These are phyloP conservation scores for Ageneiosus marmoratus DNA, from an alignment of 2,113 vertebrate species.

Conservation along the genomic window DNA sequence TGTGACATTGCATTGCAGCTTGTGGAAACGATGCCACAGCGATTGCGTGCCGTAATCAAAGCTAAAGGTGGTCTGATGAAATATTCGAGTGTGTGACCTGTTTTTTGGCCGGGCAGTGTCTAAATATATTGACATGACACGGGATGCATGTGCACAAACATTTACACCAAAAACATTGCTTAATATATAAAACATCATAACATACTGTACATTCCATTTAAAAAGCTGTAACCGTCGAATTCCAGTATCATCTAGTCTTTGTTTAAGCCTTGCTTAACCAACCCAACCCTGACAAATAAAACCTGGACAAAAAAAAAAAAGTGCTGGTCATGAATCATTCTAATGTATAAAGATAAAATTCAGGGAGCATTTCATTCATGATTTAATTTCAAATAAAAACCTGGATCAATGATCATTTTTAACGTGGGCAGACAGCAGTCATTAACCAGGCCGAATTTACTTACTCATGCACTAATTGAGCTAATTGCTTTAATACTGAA, in stretches of 20 bases:
- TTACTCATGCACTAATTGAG: neutral
- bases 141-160: neutral
- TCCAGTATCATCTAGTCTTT: neutral
- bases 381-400: neutral
- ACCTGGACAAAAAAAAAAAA: conserved; percentile 20
- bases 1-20: no score
- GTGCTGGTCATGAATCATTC: neutral
- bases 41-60: no score
- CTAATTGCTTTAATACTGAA: neutral
- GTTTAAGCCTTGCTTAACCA: neutral
- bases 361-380: neutral
- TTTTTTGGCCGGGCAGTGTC: no score
- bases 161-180: neutral
- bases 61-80: no score
- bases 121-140: neutral
- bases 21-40: no score
- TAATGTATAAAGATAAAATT: neutral
- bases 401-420: neutral
- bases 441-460: neutral
- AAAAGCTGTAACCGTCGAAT: neutral
- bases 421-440: neutral
- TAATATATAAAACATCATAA: neutral
- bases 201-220: neutral
- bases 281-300: neutral
- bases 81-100: no score